Percentiles rank a stretch among this genome's conserved stretches.
These are phyloP conservation scores for Diplazon laetatorius DNA, from an alignment of 2,888 invertebrate species.

Conservation along the genomic window DNA sequence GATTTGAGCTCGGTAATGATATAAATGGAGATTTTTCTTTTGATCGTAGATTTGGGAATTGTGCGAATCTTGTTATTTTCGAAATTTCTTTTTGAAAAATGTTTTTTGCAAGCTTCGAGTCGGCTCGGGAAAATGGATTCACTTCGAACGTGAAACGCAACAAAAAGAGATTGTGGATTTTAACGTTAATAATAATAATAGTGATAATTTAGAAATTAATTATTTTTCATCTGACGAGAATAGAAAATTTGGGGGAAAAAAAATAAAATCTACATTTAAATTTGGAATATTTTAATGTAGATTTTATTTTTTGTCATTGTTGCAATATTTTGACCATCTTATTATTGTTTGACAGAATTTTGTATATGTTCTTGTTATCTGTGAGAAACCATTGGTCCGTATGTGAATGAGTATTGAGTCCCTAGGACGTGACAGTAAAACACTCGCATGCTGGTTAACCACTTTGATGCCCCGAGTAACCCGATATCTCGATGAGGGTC, in stretches of 20 bases:
- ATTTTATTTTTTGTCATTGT: no score
- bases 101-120: no score
- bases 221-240: background rate
- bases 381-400: no score
- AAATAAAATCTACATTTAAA: background rate
- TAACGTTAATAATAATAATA: no score
- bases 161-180: no score
- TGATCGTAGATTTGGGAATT: background rate
- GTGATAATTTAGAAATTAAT: background rate
- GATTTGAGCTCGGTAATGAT: background rate
- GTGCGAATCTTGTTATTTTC: no score
- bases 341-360: background rate
- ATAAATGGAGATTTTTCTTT: background rate
- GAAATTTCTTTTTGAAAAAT: no score
- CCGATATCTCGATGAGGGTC: constrained; percentile 70
- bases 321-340: no score
- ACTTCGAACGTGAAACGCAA: no score
- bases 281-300: no score
- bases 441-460: constrained; percentile 4
- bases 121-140: no score
- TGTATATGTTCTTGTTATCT: background rate
- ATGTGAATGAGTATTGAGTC: background rate
- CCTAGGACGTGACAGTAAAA: background rate
- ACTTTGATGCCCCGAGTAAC: constrained; percentile 64
- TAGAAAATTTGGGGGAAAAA: background rate